These are phyloP conservation scores for Lycophotia porphyrea DNA, from an alignment of 2,888 invertebrate species.

Conservation along the genomic window DNA sequence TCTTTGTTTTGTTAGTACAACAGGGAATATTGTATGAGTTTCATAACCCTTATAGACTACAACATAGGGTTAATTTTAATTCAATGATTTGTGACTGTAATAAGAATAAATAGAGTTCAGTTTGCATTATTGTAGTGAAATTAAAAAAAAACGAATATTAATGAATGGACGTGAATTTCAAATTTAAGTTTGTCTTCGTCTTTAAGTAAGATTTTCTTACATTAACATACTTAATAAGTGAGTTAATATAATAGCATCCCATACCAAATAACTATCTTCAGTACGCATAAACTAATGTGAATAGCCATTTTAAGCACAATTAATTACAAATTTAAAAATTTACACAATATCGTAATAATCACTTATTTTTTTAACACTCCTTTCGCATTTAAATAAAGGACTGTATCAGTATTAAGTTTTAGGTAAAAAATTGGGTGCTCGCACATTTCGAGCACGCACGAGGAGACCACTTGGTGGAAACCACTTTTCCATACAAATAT, in stretches of 20 bases:
- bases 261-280: background rate
- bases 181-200: too few species aligned
- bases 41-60: background rate
- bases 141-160: background rate
- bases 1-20: background rate
- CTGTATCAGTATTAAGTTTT: too few species aligned
- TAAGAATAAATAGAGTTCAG: conserved; percentile 1
- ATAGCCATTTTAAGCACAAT: conserved; percentile 1
- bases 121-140: background rate
- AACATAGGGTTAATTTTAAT: background rate
- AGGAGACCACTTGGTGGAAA: background rate
- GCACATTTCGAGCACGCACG: too few species aligned
- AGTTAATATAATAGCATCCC: too few species aligned
- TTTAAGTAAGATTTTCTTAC: too few species aligned
- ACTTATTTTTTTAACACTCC: background rate
- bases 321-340: conserved; percentile 7
- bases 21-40: background rate
- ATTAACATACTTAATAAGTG: too few species aligned
- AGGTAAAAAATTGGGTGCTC: too few species aligned
- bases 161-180: conserved; percentile 11
- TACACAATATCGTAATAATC: background rate
- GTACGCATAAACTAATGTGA: background rate
- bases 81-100: conserved; percentile 21
- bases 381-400: too few species aligned
- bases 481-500: background rate